Base-by-base conservation (phyloP, 2,797 vertebrate species). In the Masticophis lateralis region DNA sequence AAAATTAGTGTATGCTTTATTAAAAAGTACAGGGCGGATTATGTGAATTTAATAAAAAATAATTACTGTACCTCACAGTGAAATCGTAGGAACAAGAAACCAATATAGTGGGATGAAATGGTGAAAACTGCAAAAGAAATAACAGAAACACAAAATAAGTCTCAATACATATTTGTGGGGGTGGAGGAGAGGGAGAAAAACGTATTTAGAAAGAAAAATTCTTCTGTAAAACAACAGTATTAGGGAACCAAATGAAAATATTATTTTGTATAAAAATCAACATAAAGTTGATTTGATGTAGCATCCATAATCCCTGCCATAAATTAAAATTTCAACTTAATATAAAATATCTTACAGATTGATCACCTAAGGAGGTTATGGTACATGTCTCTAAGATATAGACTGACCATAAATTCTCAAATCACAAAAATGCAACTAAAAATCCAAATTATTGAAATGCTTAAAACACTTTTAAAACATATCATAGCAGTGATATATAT, bases 61-160 rank as follows among this genome's bases (percentile, higher is more conserved):
- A 94, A 66, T 87, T 91, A 97, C 96, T 74, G 90, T 98, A 99
- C 99, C 99, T 98, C 96, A 99, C 99, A n/a, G 98, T 98, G 97
- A 99, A 99, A 97, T 99, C 99, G 88, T 99, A 99, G 27, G 99
- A 99, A 96, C 99, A 99, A 93, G 99, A 99, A 0, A 98, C 99
- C 97, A 99, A 90, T 93, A 98, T 55, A 0, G 97, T 97, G 94
- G 96, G 95, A 63, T 98, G 97, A 97, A 99, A 99, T 0, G 99
- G 99, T 91, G 98, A 99, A 97, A 99, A 99, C 99, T 99, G 98
- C 20, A 97, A 94, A 83, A 94, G 37, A 95, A 22, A 94, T 92
- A 94, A 12, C 37, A 92, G 87, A 91, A 87, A 16, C 93, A 93
- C 47, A 91, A 91, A 92, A 93, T 94, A 53, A 92, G 2, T 55